phyloP scores from a whole-genome alignment of 2,113 vertebrate genomes.

The Aptenodytes patagonicus region DNA sequence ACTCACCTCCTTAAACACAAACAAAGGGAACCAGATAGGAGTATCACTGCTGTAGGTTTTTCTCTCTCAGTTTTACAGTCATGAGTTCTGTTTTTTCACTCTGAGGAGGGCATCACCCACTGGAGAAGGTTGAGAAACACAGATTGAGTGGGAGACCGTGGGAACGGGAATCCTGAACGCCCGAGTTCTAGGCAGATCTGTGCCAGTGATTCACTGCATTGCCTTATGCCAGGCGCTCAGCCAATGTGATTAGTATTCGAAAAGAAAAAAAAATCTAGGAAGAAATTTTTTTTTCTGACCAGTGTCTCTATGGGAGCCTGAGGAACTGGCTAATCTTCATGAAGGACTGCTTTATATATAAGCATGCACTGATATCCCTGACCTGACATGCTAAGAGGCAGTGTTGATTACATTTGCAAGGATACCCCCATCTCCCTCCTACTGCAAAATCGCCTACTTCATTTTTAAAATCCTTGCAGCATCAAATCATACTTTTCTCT shows the following conservation, averaged over 20 bases:
- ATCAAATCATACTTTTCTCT: not conserved
- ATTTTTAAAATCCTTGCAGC: not conserved
- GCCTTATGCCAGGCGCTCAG: not conserved
- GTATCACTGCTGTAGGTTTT: fast-evolving
- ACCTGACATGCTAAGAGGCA: not conserved
- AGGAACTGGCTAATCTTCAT: not conserved
- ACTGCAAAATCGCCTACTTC: not conserved
- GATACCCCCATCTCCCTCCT: not conserved
- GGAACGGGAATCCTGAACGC: not conserved
- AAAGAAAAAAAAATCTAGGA: not conserved
- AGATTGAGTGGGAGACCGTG: not conserved
- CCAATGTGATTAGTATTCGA: not conserved
- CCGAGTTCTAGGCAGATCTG: not conserved
- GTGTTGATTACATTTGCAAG: fast-evolving
- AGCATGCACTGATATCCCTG: fast-evolving
- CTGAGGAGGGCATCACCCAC: not conserved
- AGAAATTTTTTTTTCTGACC: not conserved
- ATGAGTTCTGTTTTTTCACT: not conserved
- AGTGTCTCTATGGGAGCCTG: not conserved
- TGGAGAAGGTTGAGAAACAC: constrained; percentile 11
- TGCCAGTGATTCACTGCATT: constrained; percentile 2
- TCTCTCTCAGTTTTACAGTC: not conserved
- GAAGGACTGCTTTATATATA: not conserved
- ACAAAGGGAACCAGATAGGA: not conserved
- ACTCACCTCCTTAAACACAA: not conserved